Percentiles rank a stretch among this genome's conserved stretches.
phyloP scores from a whole-genome alignment of 2,113 vertebrate species.

The Lepus europaeus region DNA sequence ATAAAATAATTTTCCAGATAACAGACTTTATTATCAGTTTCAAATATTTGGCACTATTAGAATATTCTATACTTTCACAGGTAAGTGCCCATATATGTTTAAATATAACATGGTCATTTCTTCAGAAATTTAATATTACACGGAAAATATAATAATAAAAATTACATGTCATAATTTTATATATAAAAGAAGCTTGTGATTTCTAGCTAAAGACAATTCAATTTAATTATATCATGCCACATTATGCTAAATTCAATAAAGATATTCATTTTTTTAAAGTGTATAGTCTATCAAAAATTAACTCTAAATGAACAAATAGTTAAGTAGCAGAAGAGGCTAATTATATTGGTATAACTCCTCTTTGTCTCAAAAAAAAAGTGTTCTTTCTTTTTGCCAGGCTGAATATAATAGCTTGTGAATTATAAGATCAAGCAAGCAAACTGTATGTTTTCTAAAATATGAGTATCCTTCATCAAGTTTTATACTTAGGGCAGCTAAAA shows the following conservation, averaged over 20 bases:
- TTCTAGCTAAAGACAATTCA: slow-evolving; percentile 35
- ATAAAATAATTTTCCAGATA: slow-evolving; percentile 57
- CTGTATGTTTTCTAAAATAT: slow-evolving; percentile 92
- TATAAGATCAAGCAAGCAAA: slow-evolving; percentile 91
- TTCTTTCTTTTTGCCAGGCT: slow-evolving; percentile 86
- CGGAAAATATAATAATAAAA: slow-evolving; percentile 22
- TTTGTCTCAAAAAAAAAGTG: slow-evolving; percentile 84
- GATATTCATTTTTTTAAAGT: slow-evolving; percentile 20
- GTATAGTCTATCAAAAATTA: slow-evolving; percentile 72
- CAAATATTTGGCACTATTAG: slow-evolving; percentile 37
- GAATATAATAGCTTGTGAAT: slow-evolving; percentile 89
- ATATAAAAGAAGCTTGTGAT: slow-evolving; percentile 38
- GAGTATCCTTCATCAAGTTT: slow-evolving; percentile 95
- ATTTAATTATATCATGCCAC: slow-evolving; percentile 44
- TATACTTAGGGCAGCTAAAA: slow-evolving; percentile 92
- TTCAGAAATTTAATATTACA: slow-evolving; percentile 49
- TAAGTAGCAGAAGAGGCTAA: slow-evolving; percentile 85
- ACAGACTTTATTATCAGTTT: slow-evolving; percentile 54
- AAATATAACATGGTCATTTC: slow-evolving; percentile 48
- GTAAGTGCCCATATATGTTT: slow-evolving; percentile 6
- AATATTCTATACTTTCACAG: background rate
- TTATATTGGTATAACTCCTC: slow-evolving; percentile 84
- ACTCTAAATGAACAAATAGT: slow-evolving; percentile 78
- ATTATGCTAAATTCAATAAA: slow-evolving; percentile 46
- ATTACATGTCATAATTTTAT: background rate